phyloP scores from a whole-genome alignment of 2,888 invertebrate species.

The Cantharis rufa region DNA sequence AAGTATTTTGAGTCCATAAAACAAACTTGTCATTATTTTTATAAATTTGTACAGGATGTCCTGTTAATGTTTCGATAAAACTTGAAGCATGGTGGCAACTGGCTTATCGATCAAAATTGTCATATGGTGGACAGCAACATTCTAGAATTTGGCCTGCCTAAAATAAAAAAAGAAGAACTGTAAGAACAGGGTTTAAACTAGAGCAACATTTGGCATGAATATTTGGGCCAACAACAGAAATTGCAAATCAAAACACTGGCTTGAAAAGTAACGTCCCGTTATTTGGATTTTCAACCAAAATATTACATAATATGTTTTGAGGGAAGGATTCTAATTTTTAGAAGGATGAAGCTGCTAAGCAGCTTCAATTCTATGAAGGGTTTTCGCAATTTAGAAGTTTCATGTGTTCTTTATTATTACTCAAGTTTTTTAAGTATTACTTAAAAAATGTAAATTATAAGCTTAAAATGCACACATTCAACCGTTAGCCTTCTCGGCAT shows the following conservation, averaged over 20 bases:
- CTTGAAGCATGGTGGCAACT: not conserved
- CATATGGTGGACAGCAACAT: not conserved
- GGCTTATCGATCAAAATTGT: not conserved
- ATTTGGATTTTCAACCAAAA: not conserved
- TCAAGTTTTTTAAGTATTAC: no score
- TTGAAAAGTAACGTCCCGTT: not conserved
- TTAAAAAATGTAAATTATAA: not conserved
- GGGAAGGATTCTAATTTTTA: no score
- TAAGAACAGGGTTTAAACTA: not conserved
- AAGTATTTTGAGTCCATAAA: not conserved
- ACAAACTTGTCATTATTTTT: not conserved
- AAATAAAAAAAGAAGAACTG: not conserved
- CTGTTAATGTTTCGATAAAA: not conserved
- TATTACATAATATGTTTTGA: not conserved
- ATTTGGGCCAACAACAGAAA: not conserved
- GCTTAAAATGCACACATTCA: not conserved
- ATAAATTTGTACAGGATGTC: not conserved
- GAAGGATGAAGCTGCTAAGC: no score
- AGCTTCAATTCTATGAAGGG: no score
- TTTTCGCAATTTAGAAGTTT: no score
- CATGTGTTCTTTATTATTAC: no score
- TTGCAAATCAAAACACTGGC: not conserved
- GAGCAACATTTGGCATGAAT: not conserved
- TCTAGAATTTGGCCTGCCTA: not conserved
- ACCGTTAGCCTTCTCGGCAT: not conserved